Percentiles rank a stretch among this genome's conserved stretches.
phyloP scores from a whole-genome alignment of 2,888 invertebrate species.

The Myathropa florea region DNA sequence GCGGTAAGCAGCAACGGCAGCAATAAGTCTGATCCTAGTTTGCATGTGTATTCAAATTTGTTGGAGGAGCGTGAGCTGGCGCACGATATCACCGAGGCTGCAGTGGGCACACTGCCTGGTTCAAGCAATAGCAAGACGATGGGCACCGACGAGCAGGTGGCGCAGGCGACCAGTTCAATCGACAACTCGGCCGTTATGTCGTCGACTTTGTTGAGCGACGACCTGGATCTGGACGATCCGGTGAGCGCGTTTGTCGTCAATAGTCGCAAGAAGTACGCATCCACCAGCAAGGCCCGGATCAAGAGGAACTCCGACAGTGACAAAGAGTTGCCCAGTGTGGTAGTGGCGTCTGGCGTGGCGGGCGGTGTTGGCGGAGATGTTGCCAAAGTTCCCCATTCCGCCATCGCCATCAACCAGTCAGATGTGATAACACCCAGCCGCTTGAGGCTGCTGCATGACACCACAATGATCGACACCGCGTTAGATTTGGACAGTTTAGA shows the following conservation, averaged over 20 bases:
- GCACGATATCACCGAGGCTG: slow-evolving; percentile 54
- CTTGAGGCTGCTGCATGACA: slow-evolving; percentile 90
- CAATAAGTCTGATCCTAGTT: slow-evolving; percentile 74
- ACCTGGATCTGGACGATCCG: slow-evolving; percentile 81
- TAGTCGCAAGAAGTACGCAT: slow-evolving; percentile 69
- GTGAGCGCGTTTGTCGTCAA: slow-evolving; percentile 78
- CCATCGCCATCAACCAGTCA: slow-evolving; percentile 71
- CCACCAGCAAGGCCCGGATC: slow-evolving; percentile 68
- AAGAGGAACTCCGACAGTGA: slow-evolving; percentile 56
- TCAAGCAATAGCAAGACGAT: slow-evolving; percentile 56
- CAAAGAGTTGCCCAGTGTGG: slow-evolving; percentile 52
- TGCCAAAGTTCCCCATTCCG: slow-evolving; percentile 59
- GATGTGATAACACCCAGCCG: slow-evolving; percentile 86
- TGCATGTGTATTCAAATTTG: slow-evolving; percentile 80
- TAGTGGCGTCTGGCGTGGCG: slow-evolving; percentile 21
- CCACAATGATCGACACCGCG: slow-evolving; percentile 95
- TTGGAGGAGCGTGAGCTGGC: slow-evolving; percentile 77
- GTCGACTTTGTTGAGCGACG: slow-evolving; percentile 79
- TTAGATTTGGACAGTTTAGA: slow-evolving; percentile 93
- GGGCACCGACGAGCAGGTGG: slow-evolving; percentile 45
- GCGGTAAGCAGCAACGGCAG: slow-evolving; percentile 66
- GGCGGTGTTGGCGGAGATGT: background rate
- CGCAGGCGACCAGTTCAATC: slow-evolving; percentile 24
- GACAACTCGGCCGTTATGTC: slow-evolving; percentile 73
- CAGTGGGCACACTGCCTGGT: slow-evolving; percentile 37